Base-by-base conservation (phyloP, 2,797 vertebrate genomes). In the Chlorospingus flavigularis region DNA sequence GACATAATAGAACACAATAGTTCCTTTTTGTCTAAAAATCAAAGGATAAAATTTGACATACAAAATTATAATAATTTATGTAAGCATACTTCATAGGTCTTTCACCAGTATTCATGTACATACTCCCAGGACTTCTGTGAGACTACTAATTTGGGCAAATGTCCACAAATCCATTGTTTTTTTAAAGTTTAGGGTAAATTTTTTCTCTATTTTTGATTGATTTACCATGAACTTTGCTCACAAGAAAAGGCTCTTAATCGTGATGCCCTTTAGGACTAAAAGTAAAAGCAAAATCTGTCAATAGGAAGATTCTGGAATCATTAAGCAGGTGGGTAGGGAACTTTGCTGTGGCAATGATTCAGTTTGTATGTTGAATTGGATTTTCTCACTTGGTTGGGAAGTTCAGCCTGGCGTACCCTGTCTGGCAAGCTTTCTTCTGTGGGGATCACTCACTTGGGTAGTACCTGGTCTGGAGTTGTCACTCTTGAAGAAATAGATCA, bases 11-110 rank as follows among this genome's bases (percentile, higher is more conserved):
- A 82, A 47, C 39, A 37, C 1, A 11, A 2, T 33, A 58, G 26
- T 70, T 89, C 21, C 67, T 85, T 61, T 9, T 24, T 82, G 48
- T n/a, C 53, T 89, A 42, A 88, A 95, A 95, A 81, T 42, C 45
- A 76, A 50, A 58, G 39, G 13, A 30, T 33, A 43, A 80, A 42
- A 61, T 39, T 65, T 78, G 23, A 76, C 0, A 0, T 45, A 48
- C 25, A 54, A 35, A 39, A 43, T 68, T 2, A 11, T 45, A 42
- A 20, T 86, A 58, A 24, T 28, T 72, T 80, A 48, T 30, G 43
- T 25, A 31, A 40, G 28, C 43, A 18, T 45, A 37, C 13, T 67
- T 71, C 3, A 33, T 42, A 42, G 40, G 17, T 17, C 65, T 86
- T 81, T 26, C 11, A 57, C 11, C 43, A 60, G 1, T 53, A 17